phyloP scores from a whole-genome alignment of 2,113 vertebrate genomes.

The Spea bombifrons region DNA sequence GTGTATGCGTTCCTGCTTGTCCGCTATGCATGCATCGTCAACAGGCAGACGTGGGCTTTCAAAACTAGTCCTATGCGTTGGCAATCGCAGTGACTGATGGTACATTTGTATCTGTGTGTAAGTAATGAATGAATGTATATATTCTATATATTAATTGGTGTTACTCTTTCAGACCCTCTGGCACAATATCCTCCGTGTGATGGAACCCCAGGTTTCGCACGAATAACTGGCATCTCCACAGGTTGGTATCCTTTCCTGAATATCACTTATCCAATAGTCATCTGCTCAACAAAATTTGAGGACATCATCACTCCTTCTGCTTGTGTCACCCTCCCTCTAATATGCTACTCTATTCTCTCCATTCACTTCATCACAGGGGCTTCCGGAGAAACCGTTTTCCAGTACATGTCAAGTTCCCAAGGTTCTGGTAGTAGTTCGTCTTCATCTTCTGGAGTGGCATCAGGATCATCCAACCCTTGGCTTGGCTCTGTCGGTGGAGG shows the following conservation, averaged over 20 bases:
- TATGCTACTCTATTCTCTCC: background rate
- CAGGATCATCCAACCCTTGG: background rate
- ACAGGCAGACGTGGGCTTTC: too few relatives aligned
- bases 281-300: too few relatives aligned
- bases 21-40: too few relatives aligned
- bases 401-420: background rate
- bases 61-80: too few relatives aligned
- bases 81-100: too few relatives aligned
- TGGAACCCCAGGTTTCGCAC: background rate
- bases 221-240: background rate
- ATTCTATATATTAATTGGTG: background rate
- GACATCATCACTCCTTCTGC: background rate
- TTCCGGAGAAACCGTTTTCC: background rate
- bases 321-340: background rate
- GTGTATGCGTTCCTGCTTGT: too few relatives aligned
- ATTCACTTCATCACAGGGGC: conserved; percentile 7
- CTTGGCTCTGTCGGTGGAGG: background rate
- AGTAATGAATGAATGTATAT: too few relatives aligned
- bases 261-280: background rate
- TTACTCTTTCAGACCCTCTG: conserved; percentile 7
- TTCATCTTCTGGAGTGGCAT: background rate
- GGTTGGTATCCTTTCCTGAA: background rate
- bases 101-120: too few relatives aligned
- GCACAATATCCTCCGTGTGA: conserved; percentile 3
- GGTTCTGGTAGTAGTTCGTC: background rate